Evolutionary conservation across 2,797 vertebrate species (phyloP), one percentile per base, ranked within the genome.

Genomic region (Macroramphosus scolopax): DNA sequence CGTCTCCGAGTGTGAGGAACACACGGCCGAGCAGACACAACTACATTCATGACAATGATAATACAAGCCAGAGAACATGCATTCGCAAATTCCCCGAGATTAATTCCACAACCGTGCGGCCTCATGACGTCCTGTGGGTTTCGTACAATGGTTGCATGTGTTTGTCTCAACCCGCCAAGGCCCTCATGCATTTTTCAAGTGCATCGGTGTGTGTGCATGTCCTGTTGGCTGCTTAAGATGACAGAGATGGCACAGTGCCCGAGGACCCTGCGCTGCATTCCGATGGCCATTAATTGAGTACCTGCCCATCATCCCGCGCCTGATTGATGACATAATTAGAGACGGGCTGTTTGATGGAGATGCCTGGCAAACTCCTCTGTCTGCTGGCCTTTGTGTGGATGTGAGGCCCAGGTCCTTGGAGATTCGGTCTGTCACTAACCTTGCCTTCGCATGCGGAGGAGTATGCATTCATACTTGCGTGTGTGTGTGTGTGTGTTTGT

Each of bases 321-420:
- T 86, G 85, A 89, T 85, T 88, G 88, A 89, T 85, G 77, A 75
- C 74, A 83, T 87, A 81, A 87, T 89, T 87, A 88, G 68, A 81
- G 70, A 79, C 37, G 50, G 51, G 50, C 54, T 40, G 74, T 79
- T 75, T 83, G 80, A 89, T 83, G 81, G 82, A 84, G 81, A 81
- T 74, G 76, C 71, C 60, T 70, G 64, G 75, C 69, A 65, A 82
- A 68, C 70, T 68, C 66, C 45, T 68, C 73, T 71, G 79, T 76
- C 61, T 80, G 78, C 47, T 70, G 69, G 74, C 80, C 68, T 82
- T 74, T 75, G 77, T 80, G 65, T 65, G 71, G 59, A 74, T 61
- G 68, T 58, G 75, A 71, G 65, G 66, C 70, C 55, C 54, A 46
- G 2, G 46, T 81, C 82, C 72, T 82, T 8, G 42, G 81, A 80